Evolutionary conservation across 1,140 invertebrate genomes (phyloP), one percentile per base, ranked within the genome.

Genomic region (Drosophila carrolli): DNA sequence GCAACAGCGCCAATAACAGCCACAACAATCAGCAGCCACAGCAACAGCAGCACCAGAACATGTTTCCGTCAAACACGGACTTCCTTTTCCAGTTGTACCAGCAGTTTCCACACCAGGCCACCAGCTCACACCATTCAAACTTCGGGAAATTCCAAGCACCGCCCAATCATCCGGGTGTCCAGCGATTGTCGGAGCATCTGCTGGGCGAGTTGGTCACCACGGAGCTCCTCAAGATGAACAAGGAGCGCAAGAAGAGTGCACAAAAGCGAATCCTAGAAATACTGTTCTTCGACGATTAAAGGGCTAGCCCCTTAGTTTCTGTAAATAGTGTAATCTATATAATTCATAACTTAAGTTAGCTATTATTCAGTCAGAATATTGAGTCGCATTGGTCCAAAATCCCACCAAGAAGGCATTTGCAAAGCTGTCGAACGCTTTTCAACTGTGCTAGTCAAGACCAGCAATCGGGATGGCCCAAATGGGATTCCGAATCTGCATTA

Each of bases 61-160:
- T 91, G 80, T 91, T 91, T 74, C 79, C 90, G 19, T 68, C 89
- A 5, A 92, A 90, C 60, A 81, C 89, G 16, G 91, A 92, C 63
- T 92, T 92, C 50, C 78, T 92, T 4, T 89, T 91, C 44, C 90
- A 92, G 48, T 62, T 92, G n/a, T 92, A 92, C 58, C 91, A 92
- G 59, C 90, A 92, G 54, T 58, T 92, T 56, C 88, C 90, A 1
- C 90, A 91, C 41, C 79, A 90, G 46, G 62, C 75, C 11, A 68
- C 50, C 48, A 37, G 81, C 37, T 79, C 81, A 11, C 77, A 83
- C 50, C 62, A 76, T 9, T 57, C 82, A n/a, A 90, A 71, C 61
- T 84, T 84, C 55, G 77, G 81, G 23, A 91, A 91, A 58, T 91
- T 91, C 19, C 86, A 85, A 61, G 46, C 81, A 2, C 90, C 91